Base-by-base conservation (phyloP, 2,888 invertebrate genomes). In the Orthonevra nobilis region DNA sequence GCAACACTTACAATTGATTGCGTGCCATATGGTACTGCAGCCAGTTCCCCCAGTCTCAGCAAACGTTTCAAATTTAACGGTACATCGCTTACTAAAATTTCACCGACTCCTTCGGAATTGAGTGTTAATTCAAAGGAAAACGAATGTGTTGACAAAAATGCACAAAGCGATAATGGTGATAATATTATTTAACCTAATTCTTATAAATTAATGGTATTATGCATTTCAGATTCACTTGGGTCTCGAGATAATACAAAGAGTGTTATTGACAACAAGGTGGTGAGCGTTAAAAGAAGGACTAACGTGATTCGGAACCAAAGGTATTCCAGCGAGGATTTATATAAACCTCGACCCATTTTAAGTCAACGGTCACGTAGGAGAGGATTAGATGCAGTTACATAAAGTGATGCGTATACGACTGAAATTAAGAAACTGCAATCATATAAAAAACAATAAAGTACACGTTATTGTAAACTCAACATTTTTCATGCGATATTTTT, bases 241-340 rank as follows among this genome's bases (percentile, higher is more conserved):
- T 56, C 64, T 15, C 66, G 48, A 34, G 50, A 58, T 1, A 58
- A 58, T 15, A 34, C 46, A 3, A 74, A 81, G 44, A 48, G 54
- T 38, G 73, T 48, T 4, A 52, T 14, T n/a, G n/a, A n/a, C 1
- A 56, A 34, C 26, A 79, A 69, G 17, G 50, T 26, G 0, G 34
- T 36, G 40, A 19, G 30, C 6, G 48, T 26, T n/a, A 64, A 81
- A 61, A 66, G 54, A 32, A 82, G 44, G 34, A 34, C 28, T 48
- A 81, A 54, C n/a, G 34, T 68, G 5, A 68, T 70, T 17, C 40
- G 74, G 9, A 82, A 81, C 69, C 92, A 93, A 85, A 90, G 93
- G 73, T 94, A 94, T 84, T 90, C 91, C 64, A 92, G 91, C 82
- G 93, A 93, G 83, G 94, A 94, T 88, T 89, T 94, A 66, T 94